Evolutionary conservation across 2,797 vertebrate genomes (phyloP), one percentile per base, ranked within the genome.

Genomic region (Coluber constrictor): DNA sequence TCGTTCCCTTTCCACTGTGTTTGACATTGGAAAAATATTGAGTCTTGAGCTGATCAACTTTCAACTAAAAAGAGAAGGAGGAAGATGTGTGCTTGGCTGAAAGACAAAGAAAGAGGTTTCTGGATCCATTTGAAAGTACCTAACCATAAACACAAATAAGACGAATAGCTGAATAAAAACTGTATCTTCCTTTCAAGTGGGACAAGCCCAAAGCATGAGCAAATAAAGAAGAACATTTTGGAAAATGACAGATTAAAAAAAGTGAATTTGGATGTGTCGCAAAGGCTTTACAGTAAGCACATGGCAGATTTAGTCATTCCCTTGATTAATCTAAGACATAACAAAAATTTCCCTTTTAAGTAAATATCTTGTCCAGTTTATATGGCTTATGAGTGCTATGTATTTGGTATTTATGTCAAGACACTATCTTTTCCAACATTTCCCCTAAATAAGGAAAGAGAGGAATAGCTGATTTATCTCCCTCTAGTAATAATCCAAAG

Each of bases 171-270:
- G 88, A 89, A 90, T 88, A 70, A 92, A 94, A 94, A 13, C 47
- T 59, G 8, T 86, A n/a, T 54, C 92, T 63, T n/a, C 88, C 74
- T 63, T n/a, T 90, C 74, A 87, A 12, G 91, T 74, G 93, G 61
- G 92, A 87, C 88, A 95, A 93, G 93, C 32, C 60, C 90, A 92
- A 61, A 92, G 59, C 57, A 96, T 2, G 93, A 96, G 91, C 59
- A 95, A 93, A 74, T 95, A 93, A 89, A 5, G 54, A 89, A 92
- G 93, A 94, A 95, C 90, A 11, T 95, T 89, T 94, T 91, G 61
- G 56, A 15, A 27, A 15, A 90, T 92, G 74, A 83, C 37, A 83
- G 74, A 25, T 83, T 66, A 1, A 47, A 83, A 83, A 83, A 47
- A 47, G 20, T 83, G 43, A 12, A 25, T 25, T 43, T 83, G 43